Base-by-base conservation (phyloP, 2,888 invertebrate species). In the Tyria jacobaeae region DNA sequence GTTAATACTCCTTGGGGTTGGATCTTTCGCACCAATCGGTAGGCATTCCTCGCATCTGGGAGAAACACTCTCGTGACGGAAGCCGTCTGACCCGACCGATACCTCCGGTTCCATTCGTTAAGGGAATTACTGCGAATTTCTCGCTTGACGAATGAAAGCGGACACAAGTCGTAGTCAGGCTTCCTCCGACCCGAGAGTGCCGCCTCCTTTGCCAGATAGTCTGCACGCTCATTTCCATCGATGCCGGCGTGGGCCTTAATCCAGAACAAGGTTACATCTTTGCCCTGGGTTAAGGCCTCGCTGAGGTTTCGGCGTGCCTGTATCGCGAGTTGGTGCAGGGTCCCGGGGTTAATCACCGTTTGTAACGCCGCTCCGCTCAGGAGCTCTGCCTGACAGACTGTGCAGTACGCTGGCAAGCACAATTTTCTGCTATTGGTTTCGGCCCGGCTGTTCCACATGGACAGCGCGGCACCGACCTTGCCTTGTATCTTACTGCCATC, bases 381-480 rank as follows among this genome's bases (percentile, higher is more conserved):
- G 17, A 44, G n/a, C 4, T 44, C 41, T 1, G 41, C 41, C 41
- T 44, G 41, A 17, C 17, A 44, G 3, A 44, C 41, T 1, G 41
- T 44, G 21, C 48, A 12, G 12, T 27, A 34, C 12, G n/a, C 17
- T 12, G n/a, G 27, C 5, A n/a, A 27, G 27, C 0, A 7, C 27
- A 34, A 15, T 47, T 25, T 54, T 47, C n/a, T n/a, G n/a, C n/a
- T 3, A 50, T 51, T 4, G 34, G 44, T 17, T 15, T 52, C 10
- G 17, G 7, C 59, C 59, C 63, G 49, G n/a, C 39, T n/a, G 3
- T 53, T 24, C 25, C 34, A 31, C 6, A 48, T 53, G 1, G 49
- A 35, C 12, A 59, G 48, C 1, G 31, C n/a, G 27, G 27, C 3
- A 4, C 27, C 27, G 27, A 27, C 6, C 27, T 27, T 3, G 27